Conservation (phyloP, 2,888 invertebrate genomes). For the Meteorus cinctellus region DNA sequence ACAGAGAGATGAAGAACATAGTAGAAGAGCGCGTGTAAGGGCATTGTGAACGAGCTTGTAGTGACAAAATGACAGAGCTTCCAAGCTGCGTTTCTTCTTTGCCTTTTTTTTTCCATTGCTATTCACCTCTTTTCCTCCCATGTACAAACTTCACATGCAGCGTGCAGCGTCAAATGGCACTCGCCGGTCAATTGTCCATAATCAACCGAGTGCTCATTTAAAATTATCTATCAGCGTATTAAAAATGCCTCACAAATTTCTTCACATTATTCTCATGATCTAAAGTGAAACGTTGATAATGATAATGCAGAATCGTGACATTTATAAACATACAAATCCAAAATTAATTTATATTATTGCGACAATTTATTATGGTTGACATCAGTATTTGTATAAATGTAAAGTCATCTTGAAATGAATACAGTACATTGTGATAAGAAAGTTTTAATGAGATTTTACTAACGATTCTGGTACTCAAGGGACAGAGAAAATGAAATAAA, state of each 20-base stretch:
- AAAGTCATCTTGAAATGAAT: neutral
- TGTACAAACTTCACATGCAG: slow-evolving; percentile 19
- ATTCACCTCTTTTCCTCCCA: neutral
- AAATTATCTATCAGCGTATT: neutral
- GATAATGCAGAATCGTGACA: no score
- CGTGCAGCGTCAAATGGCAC: slow-evolving; percentile 24
- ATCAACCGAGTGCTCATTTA: neutral
- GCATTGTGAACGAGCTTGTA: slow-evolving; percentile 12
- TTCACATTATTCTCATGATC: no score
- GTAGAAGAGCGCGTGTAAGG: slow-evolving; percentile 16
- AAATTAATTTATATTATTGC: slow-evolving; percentile 2
- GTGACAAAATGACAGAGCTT: slow-evolving; percentile 25
- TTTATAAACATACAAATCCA: neutral
- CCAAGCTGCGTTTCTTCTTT: slow-evolving; percentile 30
- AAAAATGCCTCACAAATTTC: neutral
- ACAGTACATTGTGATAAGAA: neutral
- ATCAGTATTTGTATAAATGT: neutral
- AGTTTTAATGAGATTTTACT: slow-evolving; percentile 29
- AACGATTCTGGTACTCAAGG: slow-evolving; percentile 1
- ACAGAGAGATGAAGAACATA: slow-evolving; percentile 3
- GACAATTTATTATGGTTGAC: neutral
- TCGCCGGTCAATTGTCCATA: slow-evolving; percentile 26
- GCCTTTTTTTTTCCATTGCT: neutral
- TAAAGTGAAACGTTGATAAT: no score
- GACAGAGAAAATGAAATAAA: neutral